A percentile compares a stretch with the other conserved stretches of the same genome.
Conservation (phyloP, 1,140 invertebrate species). For the Riptortus pedestris region DNA sequence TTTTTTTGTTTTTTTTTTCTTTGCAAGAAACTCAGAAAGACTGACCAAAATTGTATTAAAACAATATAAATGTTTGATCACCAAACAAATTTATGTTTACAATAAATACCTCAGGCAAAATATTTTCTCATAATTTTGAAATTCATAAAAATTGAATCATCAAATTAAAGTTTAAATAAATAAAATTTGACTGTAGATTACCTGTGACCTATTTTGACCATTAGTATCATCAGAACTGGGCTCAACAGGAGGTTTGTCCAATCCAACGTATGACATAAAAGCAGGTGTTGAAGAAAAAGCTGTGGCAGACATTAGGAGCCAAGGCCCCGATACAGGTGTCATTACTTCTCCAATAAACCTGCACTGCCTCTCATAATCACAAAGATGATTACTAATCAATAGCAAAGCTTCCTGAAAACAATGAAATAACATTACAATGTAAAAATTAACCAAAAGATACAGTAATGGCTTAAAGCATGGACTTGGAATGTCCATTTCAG, state of each 20-base stretch:
- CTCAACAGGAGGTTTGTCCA: conserved; percentile 57
- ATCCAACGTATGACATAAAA: conserved; percentile 66
- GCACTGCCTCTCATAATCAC: conserved; percentile 75
- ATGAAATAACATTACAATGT: not conserved
- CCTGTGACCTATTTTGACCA: conserved; percentile 40
- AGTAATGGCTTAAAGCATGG: not conserved
- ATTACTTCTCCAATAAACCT: conserved; percentile 71
- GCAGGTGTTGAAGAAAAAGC: conserved; percentile 51
- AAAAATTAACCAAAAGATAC: not conserved
- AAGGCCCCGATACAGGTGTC: conserved; percentile 47
- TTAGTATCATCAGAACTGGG: conserved; percentile 48
- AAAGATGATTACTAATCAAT: conserved; percentile 77
- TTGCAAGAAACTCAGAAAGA: no score
- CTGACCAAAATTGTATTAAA: no score
- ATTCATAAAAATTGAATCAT: no score
- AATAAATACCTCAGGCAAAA: no score
- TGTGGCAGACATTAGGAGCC: conserved; percentile 45
- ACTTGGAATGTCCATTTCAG: no score
- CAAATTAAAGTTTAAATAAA: no score
- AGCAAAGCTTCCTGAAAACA: conserved; percentile 55
- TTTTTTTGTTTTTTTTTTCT: no score
- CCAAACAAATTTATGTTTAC: no score
- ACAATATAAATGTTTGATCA: no score
- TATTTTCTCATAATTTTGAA: no score
- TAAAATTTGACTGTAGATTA: no score